Conservation (phyloP, 1,140 invertebrate species). For the Drosophila melanogaster region Release_6_plus_ISO1_MT NT_033777.3:15528001-15528500, state of each 20-base stretch:
- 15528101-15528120: conserved; percentile 46
- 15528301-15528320: conserved; percentile 65
- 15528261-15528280: conserved; percentile 37
- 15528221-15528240: conserved; percentile 66
- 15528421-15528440: conserved; percentile 69
- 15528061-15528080: conserved; percentile 67
- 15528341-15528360: conserved; percentile 69
- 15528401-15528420: conserved; percentile 66
- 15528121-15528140: conserved; percentile 70
- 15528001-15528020: conserved; percentile 44
- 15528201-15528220: conserved; percentile 63
- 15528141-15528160: conserved; percentile 58
- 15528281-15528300: conserved; percentile 77
- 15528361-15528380: conserved; percentile 63
- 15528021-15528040: conserved; percentile 1
- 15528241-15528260: conserved; percentile 26
- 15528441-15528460: conserved; percentile 71
- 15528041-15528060: conserved; percentile 42
- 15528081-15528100: conserved; percentile 22
- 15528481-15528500: conserved; percentile 78
- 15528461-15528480: conserved; percentile 31
- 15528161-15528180: not conserved
- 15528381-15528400: conserved; percentile 68
- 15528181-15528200: conserved; percentile 16
- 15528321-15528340: conserved; percentile 10